Conservation (phyloP, 2,113 vertebrate species). For the Archocentrus centrarchus region DNA sequence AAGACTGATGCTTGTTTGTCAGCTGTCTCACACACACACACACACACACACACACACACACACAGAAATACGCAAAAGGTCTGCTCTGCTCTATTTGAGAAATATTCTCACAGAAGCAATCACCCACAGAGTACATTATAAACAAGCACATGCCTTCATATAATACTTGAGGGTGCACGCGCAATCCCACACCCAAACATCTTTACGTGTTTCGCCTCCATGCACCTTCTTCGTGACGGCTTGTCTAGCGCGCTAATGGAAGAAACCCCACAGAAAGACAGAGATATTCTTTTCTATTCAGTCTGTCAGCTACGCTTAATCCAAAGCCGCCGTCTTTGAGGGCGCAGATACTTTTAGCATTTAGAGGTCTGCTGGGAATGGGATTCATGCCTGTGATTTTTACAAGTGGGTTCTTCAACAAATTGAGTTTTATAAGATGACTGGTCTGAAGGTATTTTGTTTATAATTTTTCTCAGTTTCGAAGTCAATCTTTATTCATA, state of each 20-base stretch:
- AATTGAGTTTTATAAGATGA: constrained; percentile 73
- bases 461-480: constrained; percentile 59
- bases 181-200: neutral
- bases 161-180: neutral
- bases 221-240: constrained; percentile 8
- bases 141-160: constrained; percentile 15
- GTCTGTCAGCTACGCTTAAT: constrained; percentile 67
- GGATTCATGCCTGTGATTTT: constrained; percentile 41
- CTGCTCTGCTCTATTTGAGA: neutral
- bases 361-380: constrained; percentile 55
- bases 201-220: constrained; percentile 18
- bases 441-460: constrained; percentile 61
- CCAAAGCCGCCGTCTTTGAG: constrained; percentile 35
- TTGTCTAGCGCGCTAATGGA: constrained; percentile 38
- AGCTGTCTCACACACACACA: constrained; percentile 42
- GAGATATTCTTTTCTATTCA: constrained; percentile 48
- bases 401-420: constrained; percentile 69
- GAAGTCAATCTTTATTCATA: constrained; percentile 65
- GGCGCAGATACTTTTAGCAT: constrained; percentile 50
- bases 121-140: constrained; percentile 14
- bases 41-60: constrained; percentile 22
- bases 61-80: constrained; percentile 3
- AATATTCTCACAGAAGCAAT: neutral
- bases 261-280: constrained; percentile 44
- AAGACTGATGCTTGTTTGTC: constrained; percentile 52